These are phyloP conservation scores for Azemiops feae DNA, from an alignment of 2,113 vertebrate genomes.

Conservation along the genomic window DNA sequence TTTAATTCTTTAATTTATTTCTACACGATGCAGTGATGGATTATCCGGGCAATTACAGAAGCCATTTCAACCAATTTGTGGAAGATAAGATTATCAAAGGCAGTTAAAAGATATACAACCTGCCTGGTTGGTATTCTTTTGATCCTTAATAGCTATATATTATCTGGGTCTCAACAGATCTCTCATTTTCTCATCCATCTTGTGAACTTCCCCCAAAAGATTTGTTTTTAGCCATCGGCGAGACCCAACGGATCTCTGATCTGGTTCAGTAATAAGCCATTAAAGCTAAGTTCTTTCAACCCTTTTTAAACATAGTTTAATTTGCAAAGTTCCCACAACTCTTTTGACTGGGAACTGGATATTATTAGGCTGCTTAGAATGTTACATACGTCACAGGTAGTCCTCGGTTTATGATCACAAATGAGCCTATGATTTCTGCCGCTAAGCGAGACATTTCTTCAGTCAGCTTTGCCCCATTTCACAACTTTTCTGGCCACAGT, in stretches of 20 bases:
- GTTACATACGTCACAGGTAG: background rate
- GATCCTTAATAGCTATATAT: background rate
- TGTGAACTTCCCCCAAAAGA: background rate
- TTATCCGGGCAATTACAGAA: background rate
- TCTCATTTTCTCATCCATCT: background rate
- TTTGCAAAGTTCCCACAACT: background rate
- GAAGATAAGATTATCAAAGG: background rate
- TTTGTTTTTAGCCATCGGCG: background rate
- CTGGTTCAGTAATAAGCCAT: background rate
- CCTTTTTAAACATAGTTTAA: background rate
- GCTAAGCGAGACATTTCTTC: too few species aligned
- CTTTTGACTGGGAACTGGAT: background rate
- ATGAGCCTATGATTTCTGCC: too few species aligned
- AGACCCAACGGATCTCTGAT: background rate
- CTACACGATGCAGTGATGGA: background rate
- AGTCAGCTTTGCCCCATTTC: too few species aligned
- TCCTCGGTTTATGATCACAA: too few species aligned
- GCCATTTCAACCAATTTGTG: background rate
- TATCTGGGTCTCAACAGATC: background rate
- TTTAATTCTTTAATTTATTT: background rate
- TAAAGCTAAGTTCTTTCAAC: slow-evolving; percentile 1
- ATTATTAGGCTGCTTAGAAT: background rate
- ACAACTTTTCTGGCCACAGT: too few species aligned
- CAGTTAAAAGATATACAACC: background rate
- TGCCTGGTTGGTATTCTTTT: background rate